Evolutionary conservation across 2,888 invertebrate genomes (phyloP).

Genomic region (Subacronicta megacephala): DNA sequence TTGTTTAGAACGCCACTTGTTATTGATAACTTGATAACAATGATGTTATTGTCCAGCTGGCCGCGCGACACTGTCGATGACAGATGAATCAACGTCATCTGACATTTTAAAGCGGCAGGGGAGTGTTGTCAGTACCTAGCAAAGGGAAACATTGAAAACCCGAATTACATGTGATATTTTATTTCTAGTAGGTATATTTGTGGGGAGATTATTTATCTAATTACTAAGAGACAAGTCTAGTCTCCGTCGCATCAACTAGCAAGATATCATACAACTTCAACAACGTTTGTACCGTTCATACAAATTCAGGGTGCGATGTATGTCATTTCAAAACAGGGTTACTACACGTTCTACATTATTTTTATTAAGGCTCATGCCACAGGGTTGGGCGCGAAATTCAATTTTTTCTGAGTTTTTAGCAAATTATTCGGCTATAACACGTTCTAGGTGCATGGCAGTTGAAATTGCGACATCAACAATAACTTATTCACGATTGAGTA

Average conservation of each 20-base stretch:
- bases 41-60: constrained; percentile 15
- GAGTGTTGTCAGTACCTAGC: constrained; percentile 42
- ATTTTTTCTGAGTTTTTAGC: no score
- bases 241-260: constrained; percentile 53
- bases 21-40: constrained; percentile 46
- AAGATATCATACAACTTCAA: constrained; percentile 51
- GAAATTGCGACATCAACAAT: no score
- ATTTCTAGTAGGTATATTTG: constrained; percentile 79
- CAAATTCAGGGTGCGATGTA: neutral
- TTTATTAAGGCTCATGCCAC: neutral
- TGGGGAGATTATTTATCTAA: constrained; percentile 72
- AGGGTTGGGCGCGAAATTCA: no score
- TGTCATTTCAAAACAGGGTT: constrained; percentile 9
- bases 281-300: constrained; percentile 39
- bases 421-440: no score
- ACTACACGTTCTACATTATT: constrained; percentile 3
- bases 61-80: constrained; percentile 7
- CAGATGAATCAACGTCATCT: constrained; percentile 26
- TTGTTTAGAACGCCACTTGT: constrained; percentile 27
- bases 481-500: no score
- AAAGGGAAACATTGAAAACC: constrained; percentile 52
- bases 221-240: constrained; percentile 49
- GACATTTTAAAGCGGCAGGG: constrained; percentile 29
- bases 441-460: no score
- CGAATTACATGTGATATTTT: constrained; percentile 76